Evolutionary conservation across 2,113 vertebrate genomes (phyloP), one percentile per base, ranked within the genome.

Genomic region (Anguilla rostrata): DNA sequence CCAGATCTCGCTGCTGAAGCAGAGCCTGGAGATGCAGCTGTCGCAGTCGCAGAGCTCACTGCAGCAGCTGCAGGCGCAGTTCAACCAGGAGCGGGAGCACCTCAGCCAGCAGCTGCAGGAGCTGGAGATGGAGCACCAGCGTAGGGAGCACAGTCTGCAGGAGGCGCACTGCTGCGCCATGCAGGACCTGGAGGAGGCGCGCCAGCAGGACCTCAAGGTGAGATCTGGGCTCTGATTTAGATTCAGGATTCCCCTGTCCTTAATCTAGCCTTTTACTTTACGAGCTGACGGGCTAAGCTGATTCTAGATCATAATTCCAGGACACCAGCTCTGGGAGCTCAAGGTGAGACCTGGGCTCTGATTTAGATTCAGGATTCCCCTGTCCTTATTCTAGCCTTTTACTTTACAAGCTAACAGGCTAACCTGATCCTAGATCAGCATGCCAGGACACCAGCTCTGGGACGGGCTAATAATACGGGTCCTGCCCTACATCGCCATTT

Each of bases 21-120:
- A 99, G 94, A 99, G 97, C 78, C 95, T 99, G 95, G 98, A 99
- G 94, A 97, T 99, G 96, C 98, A 99, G 94, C 96, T 99, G 88
- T 98, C 97, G 29, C 98, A 99, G 94, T 99, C 98, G 1, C 98
- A 99, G 94, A 97, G 95, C 53, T 98, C 98, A 85, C 92, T 99
- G 95, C 98, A 99, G 91, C 98, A 99, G 90, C 96, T 99, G 66
- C 98, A 99, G 92, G 96, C 96, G 57, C 98, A 99, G 93, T 99
- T 99, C 92, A 97, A 95, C 90, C 98, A 99, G 92, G 98, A 99
- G 89, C 92, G 97, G 43, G 97, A 99, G 87, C 97, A 98, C 87
- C 96, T 99, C 89, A 96, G 97, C 12, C 96, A 97, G 90, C 98
- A 99, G 94, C 97, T 99, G 86, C 97, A 99, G 89, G 98, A 99